Conservation (phyloP, 2,888 invertebrate genomes). For the Lapara coniferarum region DNA sequence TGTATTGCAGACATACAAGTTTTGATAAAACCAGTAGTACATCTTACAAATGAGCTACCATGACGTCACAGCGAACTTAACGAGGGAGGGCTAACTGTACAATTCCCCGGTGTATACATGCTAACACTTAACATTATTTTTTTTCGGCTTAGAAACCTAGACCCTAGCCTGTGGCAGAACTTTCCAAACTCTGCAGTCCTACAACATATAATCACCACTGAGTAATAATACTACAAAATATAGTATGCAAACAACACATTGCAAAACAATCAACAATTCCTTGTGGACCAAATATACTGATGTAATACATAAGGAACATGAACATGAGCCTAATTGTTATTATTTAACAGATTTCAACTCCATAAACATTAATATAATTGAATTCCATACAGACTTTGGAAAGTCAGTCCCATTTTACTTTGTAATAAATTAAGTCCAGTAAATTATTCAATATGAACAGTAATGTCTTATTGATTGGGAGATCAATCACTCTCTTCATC, state of each 20-base stretch:
- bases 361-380: conserved; percentile 45
- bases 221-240: conserved; percentile 62
- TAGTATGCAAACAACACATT: conserved; percentile 54
- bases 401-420: conserved; percentile 80
- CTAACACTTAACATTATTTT: conserved; percentile 83
- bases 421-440: conserved; percentile 84
- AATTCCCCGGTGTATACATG: conserved; percentile 82
- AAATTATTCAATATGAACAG: conserved; percentile 83
- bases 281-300: conserved; percentile 59
- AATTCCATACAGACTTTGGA: conserved; percentile 75
- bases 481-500: conserved; percentile 87
- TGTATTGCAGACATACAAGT: conserved; percentile 68
- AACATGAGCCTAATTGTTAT: conserved; percentile 42
- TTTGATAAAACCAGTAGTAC: conserved; percentile 76
- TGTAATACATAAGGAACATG: conserved; percentile 48
- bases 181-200: conserved; percentile 80
- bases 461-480: conserved; percentile 69
- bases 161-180: conserved; percentile 78
- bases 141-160: conserved; percentile 78
- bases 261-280: conserved; percentile 67
- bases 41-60: conserved; percentile 76
- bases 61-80: conserved; percentile 81
- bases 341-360: conserved; percentile 39
- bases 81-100: conserved; percentile 84
- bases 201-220: conserved; percentile 61